A percentile compares a stretch with the other conserved stretches of the same genome.
Evolutionary conservation across 2,113 vertebrate species (phyloP).

Genomic region (Aegotheles bennettii): DNA sequence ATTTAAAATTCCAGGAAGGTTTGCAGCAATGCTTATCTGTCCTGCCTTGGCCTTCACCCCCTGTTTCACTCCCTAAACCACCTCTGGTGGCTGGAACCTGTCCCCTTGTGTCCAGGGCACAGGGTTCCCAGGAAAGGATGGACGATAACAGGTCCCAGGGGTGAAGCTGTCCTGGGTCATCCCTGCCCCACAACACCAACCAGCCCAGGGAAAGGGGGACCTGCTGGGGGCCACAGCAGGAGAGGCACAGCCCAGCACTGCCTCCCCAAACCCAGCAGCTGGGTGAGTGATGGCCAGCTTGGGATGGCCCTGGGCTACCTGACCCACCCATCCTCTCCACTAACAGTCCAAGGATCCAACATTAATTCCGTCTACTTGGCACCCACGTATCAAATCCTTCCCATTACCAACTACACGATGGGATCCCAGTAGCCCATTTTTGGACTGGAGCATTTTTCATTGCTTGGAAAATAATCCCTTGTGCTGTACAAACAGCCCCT

Average conservation of each 20-base stretch:
- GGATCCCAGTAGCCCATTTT: neutral
- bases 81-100: neutral
- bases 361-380: neutral
- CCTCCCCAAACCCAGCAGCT: neutral
- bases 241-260: neutral
- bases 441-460: neutral
- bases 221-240: fast-evolving
- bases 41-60: neutral
- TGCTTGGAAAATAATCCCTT: neutral
- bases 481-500: neutral
- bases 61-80: neutral
- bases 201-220: too few relatives aligned
- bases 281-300: neutral
- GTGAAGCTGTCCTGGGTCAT: too few relatives aligned
- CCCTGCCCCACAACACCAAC: too few relatives aligned
- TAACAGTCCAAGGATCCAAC: neutral
- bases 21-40: neutral
- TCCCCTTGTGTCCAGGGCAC: neutral
- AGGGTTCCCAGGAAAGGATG: too few relatives aligned
- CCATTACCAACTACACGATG: neutral
- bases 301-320: neutral
- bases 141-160: neutral
- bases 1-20: neutral
- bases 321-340: neutral
- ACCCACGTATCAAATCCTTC: neutral